Evolutionary conservation across 1,140 invertebrate genomes (phyloP), one percentile per base, ranked within the genome.

Genomic region (Paramacrobiotus metropolitanus): DNA sequence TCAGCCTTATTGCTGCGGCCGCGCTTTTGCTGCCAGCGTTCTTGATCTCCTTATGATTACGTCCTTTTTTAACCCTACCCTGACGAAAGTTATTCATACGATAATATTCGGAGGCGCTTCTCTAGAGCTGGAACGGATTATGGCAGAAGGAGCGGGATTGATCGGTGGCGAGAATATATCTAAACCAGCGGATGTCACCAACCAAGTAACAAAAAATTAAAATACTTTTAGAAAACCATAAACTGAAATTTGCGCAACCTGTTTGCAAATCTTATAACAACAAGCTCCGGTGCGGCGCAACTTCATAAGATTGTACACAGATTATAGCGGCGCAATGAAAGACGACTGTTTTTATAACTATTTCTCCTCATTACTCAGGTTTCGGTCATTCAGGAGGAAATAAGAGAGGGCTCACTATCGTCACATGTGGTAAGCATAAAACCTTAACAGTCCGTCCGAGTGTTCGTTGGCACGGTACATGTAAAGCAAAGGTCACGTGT

Each of bases 91-190:
- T 28, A 55, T 55, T 28, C 48, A 55, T 24, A 24, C 48, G 4
- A 55, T 55, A 15, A 55, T 55, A 9, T 55, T 55, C 48, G 48
- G 48, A 15, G 48, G 48, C 4, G 48, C 48, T 15, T 55, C 48
- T 9, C 48, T 55, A 9, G 48, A 55, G 24, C 48, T 55, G 24
- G 48, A 55, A 28, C 15, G 48, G 24, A 55, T 55, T 28, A 55
- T 55, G 48, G 48, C 48, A 15, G 48, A 55, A 55, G 48, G 48
- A 20, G 48, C 48, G 4, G 48, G 48, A 4, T 15, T 55, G 34
- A 40, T 40, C 34, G 34, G 34, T n/a, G 34, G 34, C 9, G 34
- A 40, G 9, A 40, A 40, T n/a, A 40, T 40, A 9, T 40, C 34
- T n/a, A 9, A n/a, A n/a, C 34, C 34, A 40, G 34, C 34, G n/a